phyloP scores from a whole-genome alignment of 2,113 vertebrate genomes.

The Saguinus imperator region DNA sequence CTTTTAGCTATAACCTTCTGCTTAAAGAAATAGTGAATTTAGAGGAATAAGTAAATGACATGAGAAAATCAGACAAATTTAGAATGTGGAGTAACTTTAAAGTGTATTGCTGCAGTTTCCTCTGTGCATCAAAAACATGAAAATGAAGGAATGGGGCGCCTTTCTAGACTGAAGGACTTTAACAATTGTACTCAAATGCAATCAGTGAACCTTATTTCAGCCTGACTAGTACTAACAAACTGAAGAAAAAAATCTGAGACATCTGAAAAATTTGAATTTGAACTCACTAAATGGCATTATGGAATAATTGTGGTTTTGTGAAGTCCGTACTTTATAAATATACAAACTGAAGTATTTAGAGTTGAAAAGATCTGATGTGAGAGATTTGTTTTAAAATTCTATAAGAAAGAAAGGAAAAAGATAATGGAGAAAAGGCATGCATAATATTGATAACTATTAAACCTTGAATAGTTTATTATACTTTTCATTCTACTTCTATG shows the following conservation, averaged over 20 bases:
- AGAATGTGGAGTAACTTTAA: neutral
- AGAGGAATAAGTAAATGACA: neutral
- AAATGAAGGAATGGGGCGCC: neutral
- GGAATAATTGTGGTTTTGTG: neutral
- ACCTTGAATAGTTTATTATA: neutral
- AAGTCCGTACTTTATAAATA: slow-evolving; percentile 35
- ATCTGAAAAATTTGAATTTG: neutral
- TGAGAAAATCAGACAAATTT: slow-evolving; percentile 2
- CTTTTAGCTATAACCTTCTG: slow-evolving; percentile 20
- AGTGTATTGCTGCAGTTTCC: neutral
- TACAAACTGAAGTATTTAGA: neutral
- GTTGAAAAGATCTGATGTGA: neutral
- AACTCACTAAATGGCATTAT: slow-evolving; percentile 4
- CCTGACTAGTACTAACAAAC: neutral
- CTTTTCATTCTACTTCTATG: neutral
- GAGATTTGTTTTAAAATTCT: slow-evolving; percentile 21
- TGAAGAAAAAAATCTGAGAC: slow-evolving; percentile 29
- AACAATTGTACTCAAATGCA: neutral
- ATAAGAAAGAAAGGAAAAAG: neutral
- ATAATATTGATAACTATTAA: slow-evolving; percentile 18
- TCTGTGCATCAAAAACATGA: neutral
- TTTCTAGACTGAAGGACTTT: neutral
- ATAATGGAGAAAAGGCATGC: neutral
- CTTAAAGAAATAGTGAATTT: neutral
- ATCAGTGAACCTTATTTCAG: neutral